Evolutionary conservation across 1,140 invertebrate species (phyloP), one percentile per base, ranked within the genome.

Genomic region (Papilio polytes): DNA sequence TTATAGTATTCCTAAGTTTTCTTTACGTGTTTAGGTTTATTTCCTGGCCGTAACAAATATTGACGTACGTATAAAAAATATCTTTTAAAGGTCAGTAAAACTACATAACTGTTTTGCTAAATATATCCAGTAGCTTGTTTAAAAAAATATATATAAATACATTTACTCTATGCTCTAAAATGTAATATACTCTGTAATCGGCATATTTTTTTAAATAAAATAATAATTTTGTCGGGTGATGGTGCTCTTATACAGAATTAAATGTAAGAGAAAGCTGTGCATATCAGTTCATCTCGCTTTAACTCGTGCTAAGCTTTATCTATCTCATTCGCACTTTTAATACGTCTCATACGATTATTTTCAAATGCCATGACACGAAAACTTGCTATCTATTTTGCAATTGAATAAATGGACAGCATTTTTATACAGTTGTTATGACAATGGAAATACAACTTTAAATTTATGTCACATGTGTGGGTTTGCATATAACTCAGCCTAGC

Each of bases 271-370:
- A 26, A 26, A 26, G 53, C 53, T 56, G 26, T 63, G 22, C 22
- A n/a, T n/a, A 56, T 26, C 20, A 26, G 10, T 36, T 70, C 31
- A 70, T 70, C 63, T 70, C 12, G 63, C 63, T 70, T 70, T 70
- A 70, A 70, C 22, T 70, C 63, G 26, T 70, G 63, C 63, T 70
- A 36, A 70, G 63, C 63, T 70, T 70, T 36, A 15, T 26, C 26
- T 70, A 70, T 70, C 31, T 70, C 26, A 31, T 66, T 66, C 59
- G 10, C 59, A 26, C 59, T 26, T 51, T 53, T 7, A 18, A n/a
- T n/a, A 56, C 15, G 18, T 51, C 4, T 41, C 0, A 7, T 8
- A 41, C 36, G 7, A 7, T 41, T 7, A 8, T 8, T 41, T 41
- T 41, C 36, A 36, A 41, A 41, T 8, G 36, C 0, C 36, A 41